Base-by-base conservation (phyloP, 2,888 invertebrate species). In the Podabrus alpinus region DNA sequence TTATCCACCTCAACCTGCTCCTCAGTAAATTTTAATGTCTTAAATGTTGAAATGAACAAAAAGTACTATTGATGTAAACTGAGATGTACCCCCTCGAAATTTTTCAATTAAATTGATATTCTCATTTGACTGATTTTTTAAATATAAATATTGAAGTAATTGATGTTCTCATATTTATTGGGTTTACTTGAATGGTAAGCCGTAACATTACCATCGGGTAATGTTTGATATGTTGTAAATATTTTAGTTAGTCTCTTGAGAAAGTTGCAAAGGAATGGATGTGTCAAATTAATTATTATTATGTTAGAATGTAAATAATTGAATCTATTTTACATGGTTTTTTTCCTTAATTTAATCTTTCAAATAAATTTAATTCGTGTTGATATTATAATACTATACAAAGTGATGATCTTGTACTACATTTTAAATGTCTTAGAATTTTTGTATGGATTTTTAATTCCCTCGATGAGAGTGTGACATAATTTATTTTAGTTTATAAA, bases 1-100 rank as follows among this genome's bases (percentile, higher is more conserved):
- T 85, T 92, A 94, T 69, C 94, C 94, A 84, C 94, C 95, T 82
- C 95, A 95, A 77, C 94, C 94, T 68, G 83, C 84, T 78, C 90
- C 92, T 25, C 93, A 93, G 85, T 93, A 91, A 82, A 75, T 69
- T 25, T 24, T 15, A 68, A 16, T 45, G 45, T 45, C 45, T n/a
- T 45, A 45, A 45, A 45, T 45, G 45, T 45, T 45, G 45, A 45
- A 45, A 45, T n/a, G n/a, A 45, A 45, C 2, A n/a, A 45, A n/a
- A 29, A 21, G 4, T 45, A 45, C 45, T 45, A 45, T 45, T 45
- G 45, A 45, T 45, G 45, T 45, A 45, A n/a, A 45, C 45, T 45
- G 45, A 45, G 45, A 45, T 45, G 45, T 45, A 45, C 2, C n/a
- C 45, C 29, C 45, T n/a, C 45, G n/a, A 45, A 45, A 45, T n/a